Evolutionary conservation across 2,888 invertebrate species (phyloP), one percentile per base, ranked within the genome.

Genomic region (Micropterix aruncella): DNA sequence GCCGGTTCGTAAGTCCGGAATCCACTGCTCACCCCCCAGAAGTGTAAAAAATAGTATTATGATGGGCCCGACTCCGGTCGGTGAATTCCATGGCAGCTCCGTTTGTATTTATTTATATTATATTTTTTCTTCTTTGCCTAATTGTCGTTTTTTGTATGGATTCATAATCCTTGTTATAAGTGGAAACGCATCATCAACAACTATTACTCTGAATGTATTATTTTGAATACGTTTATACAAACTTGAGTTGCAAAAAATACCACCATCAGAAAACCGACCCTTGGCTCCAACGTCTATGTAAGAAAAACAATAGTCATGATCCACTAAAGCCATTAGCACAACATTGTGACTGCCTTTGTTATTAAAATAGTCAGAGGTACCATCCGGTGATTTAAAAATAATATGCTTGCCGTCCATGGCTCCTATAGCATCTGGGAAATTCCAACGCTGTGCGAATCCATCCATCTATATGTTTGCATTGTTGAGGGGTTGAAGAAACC

Each of bases 301-400:
- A 40, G 3, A 18, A 19, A 40, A 40, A 40, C 40, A 40, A 12
- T 40, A 12, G 40, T 40, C 40, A 40, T 40, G 40, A 12, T 40
- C 19, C 9, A 19, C 40, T 17, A 40, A 3, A 17, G 15, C 40
- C 40, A 40, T 40, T 4, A 40, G 19, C 18, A 40, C 40, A 16
- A 40, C 19, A 40, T n/a, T 39, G 7, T 39, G 15, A 14, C 15
- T 39, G 15, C 39, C 39, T 39, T 9, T 7, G 39, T n/a, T n/a
- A n/a, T n/a, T n/a, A n/a, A n/a, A n/a, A n/a, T n/a, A n/a, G n/a
- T n/a, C n/a, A n/a, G n/a, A n/a, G n/a, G n/a, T n/a, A n/a, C n/a
- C n/a, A n/a, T n/a, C n/a, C n/a, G n/a, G n/a, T n/a, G n/a, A n/a
- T n/a, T n/a, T n/a, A n/a, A n/a, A n/a, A n/a, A n/a, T 9, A 39